phyloP scores from a whole-genome alignment of 2,113 vertebrate genomes.

The Anhinga anhinga region DNA sequence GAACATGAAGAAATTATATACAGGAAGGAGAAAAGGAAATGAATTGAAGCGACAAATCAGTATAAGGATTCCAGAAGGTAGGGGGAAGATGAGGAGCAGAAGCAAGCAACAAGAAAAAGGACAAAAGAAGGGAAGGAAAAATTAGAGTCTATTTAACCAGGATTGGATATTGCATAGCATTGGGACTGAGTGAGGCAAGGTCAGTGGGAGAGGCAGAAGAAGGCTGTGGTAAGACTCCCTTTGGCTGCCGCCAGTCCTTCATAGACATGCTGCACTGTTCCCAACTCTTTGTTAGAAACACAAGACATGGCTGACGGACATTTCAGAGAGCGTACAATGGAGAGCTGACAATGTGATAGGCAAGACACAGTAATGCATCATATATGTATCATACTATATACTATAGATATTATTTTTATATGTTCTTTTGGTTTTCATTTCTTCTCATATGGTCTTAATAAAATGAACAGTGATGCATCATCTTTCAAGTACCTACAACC shows the following conservation, averaged over 20 bases:
- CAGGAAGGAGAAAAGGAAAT: conserved; percentile 47
- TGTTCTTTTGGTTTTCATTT: neutral
- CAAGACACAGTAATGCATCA: neutral
- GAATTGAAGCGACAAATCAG: conserved; percentile 50
- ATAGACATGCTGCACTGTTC: neutral
- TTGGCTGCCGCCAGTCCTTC: neutral
- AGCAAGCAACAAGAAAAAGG: neutral
- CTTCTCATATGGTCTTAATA: neutral
- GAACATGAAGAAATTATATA: conserved; percentile 64
- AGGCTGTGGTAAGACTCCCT: neutral
- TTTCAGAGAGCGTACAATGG: neutral
- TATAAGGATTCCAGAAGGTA: neutral
- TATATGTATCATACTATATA: neutral
- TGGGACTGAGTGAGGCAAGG: neutral
- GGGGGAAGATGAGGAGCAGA: conserved; percentile 29
- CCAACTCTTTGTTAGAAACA: neutral
- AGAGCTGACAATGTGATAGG: neutral
- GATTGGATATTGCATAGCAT: neutral
- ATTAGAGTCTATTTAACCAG: neutral
- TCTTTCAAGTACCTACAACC: neutral
- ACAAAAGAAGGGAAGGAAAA: neutral
- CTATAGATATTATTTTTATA: neutral
- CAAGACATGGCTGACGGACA: neutral
- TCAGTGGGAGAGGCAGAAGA: neutral
- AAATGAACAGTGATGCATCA: neutral